Conservation (phyloP, 2,113 vertebrate genomes). For the Anhinga rufa region DNA sequence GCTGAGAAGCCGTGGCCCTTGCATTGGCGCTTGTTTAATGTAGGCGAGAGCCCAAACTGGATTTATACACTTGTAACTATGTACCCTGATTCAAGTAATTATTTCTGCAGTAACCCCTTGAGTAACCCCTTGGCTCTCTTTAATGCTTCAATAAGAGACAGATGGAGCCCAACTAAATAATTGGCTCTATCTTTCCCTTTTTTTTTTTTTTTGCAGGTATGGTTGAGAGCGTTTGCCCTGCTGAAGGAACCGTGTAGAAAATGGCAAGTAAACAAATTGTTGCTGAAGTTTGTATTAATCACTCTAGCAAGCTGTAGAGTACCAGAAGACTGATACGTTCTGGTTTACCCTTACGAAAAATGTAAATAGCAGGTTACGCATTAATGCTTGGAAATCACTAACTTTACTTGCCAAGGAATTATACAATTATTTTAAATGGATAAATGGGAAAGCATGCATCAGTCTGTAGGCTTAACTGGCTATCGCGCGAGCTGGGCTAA, state of each 20-base stretch:
- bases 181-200: neutral
- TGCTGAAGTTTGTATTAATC: neutral
- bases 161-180: neutral
- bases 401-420: neutral
- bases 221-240: neutral
- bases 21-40: neutral
- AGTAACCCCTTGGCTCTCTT: neutral
- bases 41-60: neutral
- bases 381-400: neutral
- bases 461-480: neutral
- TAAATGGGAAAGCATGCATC: neutral
- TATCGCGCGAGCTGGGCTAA: neutral
- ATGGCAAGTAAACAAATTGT: neutral
- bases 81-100: neutral
- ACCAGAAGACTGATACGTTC: neutral
- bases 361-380: neutral
- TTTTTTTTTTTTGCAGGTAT: neutral
- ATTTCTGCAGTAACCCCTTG: neutral
- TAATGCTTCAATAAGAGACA: neutral
- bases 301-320: neutral
- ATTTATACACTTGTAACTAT: neutral
- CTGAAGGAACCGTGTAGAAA: neutral
- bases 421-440: neutral
- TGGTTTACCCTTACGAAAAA: neutral
- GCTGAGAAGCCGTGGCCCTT: neutral